Evolutionary conservation across 1,140 invertebrate genomes (phyloP).

Genomic region (Palaemon carinicauda): DNA sequence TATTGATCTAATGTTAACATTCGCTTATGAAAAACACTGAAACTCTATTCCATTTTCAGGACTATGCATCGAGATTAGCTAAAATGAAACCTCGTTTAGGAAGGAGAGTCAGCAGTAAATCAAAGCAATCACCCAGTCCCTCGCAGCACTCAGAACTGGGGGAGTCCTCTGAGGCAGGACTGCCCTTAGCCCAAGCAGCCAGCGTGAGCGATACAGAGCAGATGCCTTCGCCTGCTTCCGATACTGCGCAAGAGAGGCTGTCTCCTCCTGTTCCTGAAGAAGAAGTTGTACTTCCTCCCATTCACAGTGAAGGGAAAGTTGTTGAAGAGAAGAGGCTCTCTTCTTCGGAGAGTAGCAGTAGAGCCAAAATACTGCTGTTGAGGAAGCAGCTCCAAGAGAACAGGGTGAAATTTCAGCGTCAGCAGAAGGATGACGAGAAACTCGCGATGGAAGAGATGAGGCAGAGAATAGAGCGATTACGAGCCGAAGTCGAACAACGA

Average conservation of each 20-base stretch:
- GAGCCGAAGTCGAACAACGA: conserved; percentile 54
- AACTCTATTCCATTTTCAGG: conserved; percentile 61
- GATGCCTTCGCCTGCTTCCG: neutral
- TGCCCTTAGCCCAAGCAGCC: neutral
- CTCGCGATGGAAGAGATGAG: conserved; percentile 63
- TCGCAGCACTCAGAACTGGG: conserved; percentile 11
- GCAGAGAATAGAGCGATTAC: conserved; percentile 56
- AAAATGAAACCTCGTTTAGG: conserved; percentile 64
- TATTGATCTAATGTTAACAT: too few relatives aligned
- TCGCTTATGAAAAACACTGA: neutral
- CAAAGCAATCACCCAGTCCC: conserved; percentile 62
- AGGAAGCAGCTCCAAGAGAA: conserved; percentile 63
- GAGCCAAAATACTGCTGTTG: conserved; percentile 54
- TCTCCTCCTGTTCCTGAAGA: neutral
- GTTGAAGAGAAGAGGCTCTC: conserved; percentile 39
- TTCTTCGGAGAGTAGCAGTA: conserved; percentile 44
- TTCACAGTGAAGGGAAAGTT: neutral
- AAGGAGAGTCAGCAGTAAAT: conserved; percentile 62
- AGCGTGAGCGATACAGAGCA: neutral
- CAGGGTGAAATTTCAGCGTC: conserved; percentile 60
- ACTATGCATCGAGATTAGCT: conserved; percentile 64
- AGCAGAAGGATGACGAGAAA: conserved; percentile 60
- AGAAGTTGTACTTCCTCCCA: neutral
- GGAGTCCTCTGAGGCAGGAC: neutral
- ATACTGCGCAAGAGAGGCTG: too few relatives aligned